These are phyloP conservation scores for Gari tellinella DNA, from an alignment of 2,888 invertebrate genomes.

Conservation along the genomic window DNA sequence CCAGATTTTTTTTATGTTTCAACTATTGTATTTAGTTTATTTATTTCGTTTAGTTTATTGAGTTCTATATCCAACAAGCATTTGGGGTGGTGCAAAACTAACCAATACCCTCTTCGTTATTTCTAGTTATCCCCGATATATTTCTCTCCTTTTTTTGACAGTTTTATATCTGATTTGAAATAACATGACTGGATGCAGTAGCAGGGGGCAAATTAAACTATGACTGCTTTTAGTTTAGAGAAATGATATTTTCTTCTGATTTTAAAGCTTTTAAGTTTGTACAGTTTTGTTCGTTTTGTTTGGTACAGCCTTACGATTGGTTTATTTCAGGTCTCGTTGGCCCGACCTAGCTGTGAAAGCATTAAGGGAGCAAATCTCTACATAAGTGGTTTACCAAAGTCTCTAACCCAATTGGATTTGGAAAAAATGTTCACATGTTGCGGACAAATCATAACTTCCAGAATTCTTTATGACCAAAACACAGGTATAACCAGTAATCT, in stretches of 20 bases:
- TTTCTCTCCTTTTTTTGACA: too few species aligned
- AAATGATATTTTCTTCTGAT: slow-evolving; percentile 5
- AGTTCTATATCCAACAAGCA: too few species aligned
- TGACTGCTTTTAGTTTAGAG: too few species aligned
- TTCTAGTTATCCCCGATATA: too few species aligned
- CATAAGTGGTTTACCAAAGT: slow-evolving; percentile 84
- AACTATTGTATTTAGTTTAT: too few species aligned
- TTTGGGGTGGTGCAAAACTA: too few species aligned
- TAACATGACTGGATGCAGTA: too few species aligned
- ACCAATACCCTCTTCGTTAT: too few species aligned
- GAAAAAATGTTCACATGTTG: slow-evolving; percentile 84
- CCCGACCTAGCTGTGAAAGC: slow-evolving; percentile 85
- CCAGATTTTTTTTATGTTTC: too few species aligned
- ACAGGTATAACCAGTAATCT: slow-evolving; percentile 78
- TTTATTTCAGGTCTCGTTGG: slow-evolving; percentile 84
- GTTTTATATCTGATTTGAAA: too few species aligned
- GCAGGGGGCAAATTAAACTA: too few species aligned
- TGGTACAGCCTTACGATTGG: slow-evolving; percentile 74
- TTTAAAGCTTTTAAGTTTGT: neutral
- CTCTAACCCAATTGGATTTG: slow-evolving; percentile 84
- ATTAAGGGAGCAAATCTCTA: slow-evolving; percentile 85
- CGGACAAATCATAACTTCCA: slow-evolving; percentile 84
- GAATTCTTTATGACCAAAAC: slow-evolving; percentile 85
- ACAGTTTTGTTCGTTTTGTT: slow-evolving; percentile 63
- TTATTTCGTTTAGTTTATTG: too few species aligned